Base-by-base conservation (phyloP, 1,140 invertebrate genomes). In the Sminthurides bifidus region DNA sequence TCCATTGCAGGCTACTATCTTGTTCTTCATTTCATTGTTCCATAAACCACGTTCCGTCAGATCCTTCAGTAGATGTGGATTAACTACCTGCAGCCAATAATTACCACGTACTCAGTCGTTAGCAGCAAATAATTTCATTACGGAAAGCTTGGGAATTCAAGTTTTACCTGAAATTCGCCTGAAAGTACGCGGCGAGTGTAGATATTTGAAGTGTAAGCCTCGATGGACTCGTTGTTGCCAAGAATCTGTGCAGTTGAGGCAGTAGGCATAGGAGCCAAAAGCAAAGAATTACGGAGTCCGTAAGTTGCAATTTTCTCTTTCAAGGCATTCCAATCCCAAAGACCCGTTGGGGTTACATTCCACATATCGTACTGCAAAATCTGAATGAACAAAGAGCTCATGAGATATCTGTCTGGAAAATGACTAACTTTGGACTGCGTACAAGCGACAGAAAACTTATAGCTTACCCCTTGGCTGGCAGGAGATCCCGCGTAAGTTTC, bases 291-390 rank as follows among this genome's bases (percentile, higher is more conserved):
- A 44, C 94, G 75, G 0, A 99, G 75, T 24, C 96, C 96, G 75
- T 92, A 77, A 71, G 89, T 78, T 10, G 82, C 81, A 66, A 99
- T 97, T 67, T 88, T 86, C 59, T 75, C 76, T 71, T 92, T 92
- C 29, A 99, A 73, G 14, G 66, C 72, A 17, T 69, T 66, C 95
- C 96, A 99, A 68, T 98, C 79, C 84, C 91, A 94, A 6, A 93
- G 73, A 66, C 83, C 73, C 35, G 88, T 83, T 14, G 92, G 91
- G n/a, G 76, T 85, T 3, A 88, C 84, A 67, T 83, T 74, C 94
- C 94, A 98, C 94, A 99, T 96, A 65, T 99, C 95, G 70, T 91
- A 93, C 71, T 99, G 96, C 15, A 99, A 74, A 64, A 96, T 89
- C 76, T 81, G 55, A 49, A 55, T 21, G 10, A 12, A 37, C 19